Evolutionary conservation across 2,888 invertebrate species (phyloP), one percentile per base, ranked within the genome.

Genomic region (Gandaritis pyraliata): DNA sequence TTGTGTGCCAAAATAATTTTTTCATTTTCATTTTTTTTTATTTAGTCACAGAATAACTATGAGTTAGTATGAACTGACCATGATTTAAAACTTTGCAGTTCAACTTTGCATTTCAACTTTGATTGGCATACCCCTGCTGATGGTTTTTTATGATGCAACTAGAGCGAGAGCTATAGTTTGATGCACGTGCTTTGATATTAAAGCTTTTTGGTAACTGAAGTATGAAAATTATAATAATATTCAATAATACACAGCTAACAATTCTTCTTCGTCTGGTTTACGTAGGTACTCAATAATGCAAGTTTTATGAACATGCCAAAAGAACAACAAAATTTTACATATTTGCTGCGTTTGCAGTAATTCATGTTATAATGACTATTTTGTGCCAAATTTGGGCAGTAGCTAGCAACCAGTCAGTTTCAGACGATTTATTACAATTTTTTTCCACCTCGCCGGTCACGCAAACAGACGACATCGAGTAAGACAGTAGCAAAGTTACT

Each of bases 381-480:
- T 60, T 56, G 56, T 62, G 60, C 49, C 10, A 53, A 56, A 64
- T 59, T 59, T 52, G 48, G 59, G 43, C 45, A 49, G 45, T 38
- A 54, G 56, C 46, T 48, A 51, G 50, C 46, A 51, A 60, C 55
- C 56, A 59, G 64, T 68, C 41, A 59, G 55, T 72, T 67, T 61
- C 61, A 55, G 61, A 55, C 51, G 50, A 61, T 58, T 68, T 63
- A 65, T 66, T 50, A 66, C 59, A 54, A 49, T 57, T 38, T 73
- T 72, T 73, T 73, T 66, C n/a, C 72, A 66, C 58, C 52, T 71
- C 68, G 65, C 54, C 69, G 61, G 65, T 68, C 72, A 72, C 68
- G 72, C 68, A 63, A 72, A 70, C 70, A 11, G 48, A 43, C 65
- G 70, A 63, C 57, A 51, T 55, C 54, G 53, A 65, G 66, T 60